Conservation (phyloP, 2,113 vertebrate species). For the Oceanodroma tethys region DNA sequence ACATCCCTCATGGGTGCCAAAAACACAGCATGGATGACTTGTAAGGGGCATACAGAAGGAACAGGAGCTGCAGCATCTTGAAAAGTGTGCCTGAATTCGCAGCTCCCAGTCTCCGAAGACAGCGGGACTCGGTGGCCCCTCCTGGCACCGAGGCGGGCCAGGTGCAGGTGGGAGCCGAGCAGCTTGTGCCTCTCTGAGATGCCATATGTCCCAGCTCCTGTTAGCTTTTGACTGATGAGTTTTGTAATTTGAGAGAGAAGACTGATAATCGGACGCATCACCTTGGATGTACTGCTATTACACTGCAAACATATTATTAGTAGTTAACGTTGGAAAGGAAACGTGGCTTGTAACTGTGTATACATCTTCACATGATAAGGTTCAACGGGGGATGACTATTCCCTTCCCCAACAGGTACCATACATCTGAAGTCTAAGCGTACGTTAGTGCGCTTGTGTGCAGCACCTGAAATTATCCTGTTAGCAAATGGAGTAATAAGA, state of each 20-base stretch:
- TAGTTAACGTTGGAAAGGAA: background rate
- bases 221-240: background rate
- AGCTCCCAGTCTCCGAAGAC: background rate
- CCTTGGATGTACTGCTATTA: background rate
- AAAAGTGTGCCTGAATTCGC: background rate
- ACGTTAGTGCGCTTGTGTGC: background rate
- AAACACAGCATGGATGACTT: background rate
- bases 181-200: background rate
- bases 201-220: background rate
- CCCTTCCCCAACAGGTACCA: background rate
- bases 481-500: background rate
- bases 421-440: background rate
- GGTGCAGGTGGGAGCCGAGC: background rate
- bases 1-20: background rate
- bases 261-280: background rate
- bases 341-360: background rate
- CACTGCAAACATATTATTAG: accelerated
- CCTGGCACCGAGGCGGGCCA: background rate
- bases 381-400: background rate
- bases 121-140: accelerated
- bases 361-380: background rate
- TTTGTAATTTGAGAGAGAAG: slow-evolving; percentile 13
- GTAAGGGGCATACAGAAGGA: background rate
- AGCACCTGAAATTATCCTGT: background rate
- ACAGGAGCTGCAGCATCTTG: background rate